phyloP scores from a whole-genome alignment of 2,888 invertebrate species.

The Lathronympha strigana region DNA sequence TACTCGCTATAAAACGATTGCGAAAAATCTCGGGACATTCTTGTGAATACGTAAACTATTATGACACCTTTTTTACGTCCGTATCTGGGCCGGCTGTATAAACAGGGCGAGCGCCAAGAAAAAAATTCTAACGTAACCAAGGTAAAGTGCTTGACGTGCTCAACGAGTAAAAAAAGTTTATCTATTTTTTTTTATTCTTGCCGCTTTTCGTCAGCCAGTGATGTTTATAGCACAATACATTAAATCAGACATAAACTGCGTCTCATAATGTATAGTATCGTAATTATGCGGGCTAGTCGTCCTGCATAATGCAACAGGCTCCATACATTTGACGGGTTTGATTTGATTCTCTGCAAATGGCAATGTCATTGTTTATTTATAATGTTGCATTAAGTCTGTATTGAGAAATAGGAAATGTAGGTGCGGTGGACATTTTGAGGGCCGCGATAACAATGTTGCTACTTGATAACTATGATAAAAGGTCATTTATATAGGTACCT shows the following conservation, averaged over 20 bases:
- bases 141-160: not conserved
- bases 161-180: slow-evolving; percentile 1
- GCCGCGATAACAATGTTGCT: not conserved
- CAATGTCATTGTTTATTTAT: slow-evolving; percentile 42
- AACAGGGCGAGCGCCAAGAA: slow-evolving; percentile 16
- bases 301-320: slow-evolving; percentile 63
- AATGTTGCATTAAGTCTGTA: slow-evolving; percentile 31
- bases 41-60: slow-evolving; percentile 38
- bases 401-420: slow-evolving; percentile 33
- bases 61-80: slow-evolving; percentile 26
- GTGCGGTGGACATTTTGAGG: slow-evolving; percentile 10
- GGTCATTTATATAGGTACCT: not conserved
- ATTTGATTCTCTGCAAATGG: slow-evolving; percentile 56
- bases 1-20: slow-evolving; percentile 36
- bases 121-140: slow-evolving; percentile 13
- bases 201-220: slow-evolving; percentile 5
- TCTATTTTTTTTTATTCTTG: slow-evolving; percentile 5
- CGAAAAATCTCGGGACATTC: slow-evolving; percentile 38
- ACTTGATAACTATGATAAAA: too few species aligned
- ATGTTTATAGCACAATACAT: slow-evolving; percentile 61
- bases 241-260: slow-evolving; percentile 56
- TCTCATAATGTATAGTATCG: slow-evolving; percentile 63
- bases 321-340: slow-evolving; percentile 52
- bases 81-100: slow-evolving; percentile 7
- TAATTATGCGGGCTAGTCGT: slow-evolving; percentile 67